phyloP scores from a whole-genome alignment of 2,888 invertebrate species.

The Achlya flavicornis region DNA sequence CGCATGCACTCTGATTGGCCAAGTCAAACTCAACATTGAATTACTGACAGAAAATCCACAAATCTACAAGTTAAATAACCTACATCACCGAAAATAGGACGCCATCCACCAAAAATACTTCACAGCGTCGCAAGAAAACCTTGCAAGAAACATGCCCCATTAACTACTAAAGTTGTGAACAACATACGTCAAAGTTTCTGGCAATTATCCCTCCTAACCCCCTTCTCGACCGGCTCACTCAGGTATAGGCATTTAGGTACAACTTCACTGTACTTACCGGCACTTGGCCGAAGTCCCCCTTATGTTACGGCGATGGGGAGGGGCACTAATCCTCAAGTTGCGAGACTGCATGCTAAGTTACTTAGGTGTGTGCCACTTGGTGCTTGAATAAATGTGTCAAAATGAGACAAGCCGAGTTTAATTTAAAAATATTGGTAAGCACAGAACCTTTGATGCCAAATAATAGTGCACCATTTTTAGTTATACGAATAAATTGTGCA shows the following conservation, averaged over 20 bases:
- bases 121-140: not conserved
- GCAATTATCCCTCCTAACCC: not conserved
- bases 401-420: not conserved
- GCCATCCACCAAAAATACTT: not conserved
- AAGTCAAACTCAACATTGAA: too few species aligned
- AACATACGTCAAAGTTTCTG: conserved; percentile 5
- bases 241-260: conserved; percentile 11
- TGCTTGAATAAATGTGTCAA: not conserved
- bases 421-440: not conserved
- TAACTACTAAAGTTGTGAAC: not conserved
- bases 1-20: too few species aligned
- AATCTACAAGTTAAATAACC: too few species aligned
- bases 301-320: not conserved
- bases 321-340: conserved; percentile 12
- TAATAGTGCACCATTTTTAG: too few species aligned
- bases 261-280: conserved; percentile 11
- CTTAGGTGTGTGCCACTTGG: conserved; percentile 22
- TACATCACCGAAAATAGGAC: too few species aligned
- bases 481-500: too few species aligned
- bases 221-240: not conserved
- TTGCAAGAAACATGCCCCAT: not conserved
- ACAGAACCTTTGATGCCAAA: not conserved
- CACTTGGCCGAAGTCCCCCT: conserved; percentile 7
- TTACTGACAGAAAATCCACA: too few species aligned
- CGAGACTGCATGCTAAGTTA: conserved; percentile 23